A percentile compares a stretch with the other conserved stretches of the same genome.
phyloP scores from a whole-genome alignment of 2,113 vertebrate genomes.

The Leucosticte australis region DNA sequence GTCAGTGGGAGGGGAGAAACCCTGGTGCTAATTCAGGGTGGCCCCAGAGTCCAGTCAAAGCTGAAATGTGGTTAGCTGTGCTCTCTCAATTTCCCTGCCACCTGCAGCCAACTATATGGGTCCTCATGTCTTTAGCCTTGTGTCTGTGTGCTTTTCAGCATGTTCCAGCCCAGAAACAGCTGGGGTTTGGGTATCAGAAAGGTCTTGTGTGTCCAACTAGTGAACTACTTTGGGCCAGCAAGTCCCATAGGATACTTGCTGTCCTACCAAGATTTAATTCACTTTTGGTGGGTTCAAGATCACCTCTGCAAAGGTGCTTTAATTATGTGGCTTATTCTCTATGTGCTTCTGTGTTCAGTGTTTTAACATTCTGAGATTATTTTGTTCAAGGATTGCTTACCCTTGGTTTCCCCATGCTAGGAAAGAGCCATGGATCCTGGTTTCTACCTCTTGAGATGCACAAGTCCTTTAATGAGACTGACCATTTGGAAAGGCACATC shows the following conservation, averaged over 20 bases:
- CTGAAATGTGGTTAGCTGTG: not conserved
- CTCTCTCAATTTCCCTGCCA: not conserved
- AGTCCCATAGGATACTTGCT: not conserved
- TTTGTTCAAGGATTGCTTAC: not conserved
- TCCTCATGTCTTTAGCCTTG: not conserved
- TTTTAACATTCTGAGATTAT: not conserved
- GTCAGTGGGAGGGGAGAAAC: not conserved
- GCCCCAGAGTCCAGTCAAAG: not conserved
- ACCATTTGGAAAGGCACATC: not conserved
- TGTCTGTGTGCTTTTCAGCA: not conserved
- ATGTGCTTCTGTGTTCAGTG: not conserved
- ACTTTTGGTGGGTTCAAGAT: not conserved
- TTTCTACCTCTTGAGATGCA: not conserved
- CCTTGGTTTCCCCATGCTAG: not conserved
- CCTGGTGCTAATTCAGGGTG: not conserved
- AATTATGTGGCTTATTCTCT: not conserved
- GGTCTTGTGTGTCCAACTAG: not conserved
- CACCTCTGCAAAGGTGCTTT: not conserved
- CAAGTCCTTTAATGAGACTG: not conserved
- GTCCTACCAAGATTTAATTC: not conserved
- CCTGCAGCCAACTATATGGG: not conserved
- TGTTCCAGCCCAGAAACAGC: not conserved
- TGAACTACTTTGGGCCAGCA: not conserved
- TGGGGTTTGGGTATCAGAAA: not conserved
- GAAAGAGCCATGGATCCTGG: not conserved